These are phyloP conservation scores for Hanleya hanleyi DNA, from an alignment of 2,888 invertebrate species.

Conservation along the genomic window DNA sequence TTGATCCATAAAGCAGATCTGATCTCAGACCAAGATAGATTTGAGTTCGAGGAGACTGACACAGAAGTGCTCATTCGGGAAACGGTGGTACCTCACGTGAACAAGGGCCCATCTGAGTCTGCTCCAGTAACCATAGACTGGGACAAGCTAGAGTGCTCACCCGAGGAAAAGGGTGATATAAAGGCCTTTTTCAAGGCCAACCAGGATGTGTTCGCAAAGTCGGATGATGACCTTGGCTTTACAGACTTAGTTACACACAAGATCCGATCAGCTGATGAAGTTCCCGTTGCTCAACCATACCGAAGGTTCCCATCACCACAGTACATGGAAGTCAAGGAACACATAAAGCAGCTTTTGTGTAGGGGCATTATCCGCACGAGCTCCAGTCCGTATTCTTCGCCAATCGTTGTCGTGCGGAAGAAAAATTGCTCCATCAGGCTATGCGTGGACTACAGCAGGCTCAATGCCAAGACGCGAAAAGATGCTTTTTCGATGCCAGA, in stretches of 20 bases:
- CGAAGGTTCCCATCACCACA: too few species aligned
- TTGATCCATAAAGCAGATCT: too few species aligned
- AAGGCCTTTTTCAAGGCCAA: constrained; percentile 6
- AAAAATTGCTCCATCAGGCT: constrained; percentile 31
- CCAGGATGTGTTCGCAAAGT: constrained; percentile 8
- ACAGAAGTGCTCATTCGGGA: too few species aligned
- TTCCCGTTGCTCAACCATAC: constrained; percentile 12
- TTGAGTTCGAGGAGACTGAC: too few species aligned
- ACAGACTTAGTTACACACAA: neutral
- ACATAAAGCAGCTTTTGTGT: constrained; percentile 22
- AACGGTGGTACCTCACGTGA: too few species aligned
- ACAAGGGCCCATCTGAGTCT: too few species aligned
- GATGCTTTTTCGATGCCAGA: constrained; percentile 19
- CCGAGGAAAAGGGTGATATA: too few species aligned
- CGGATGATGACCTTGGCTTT: constrained; percentile 9
- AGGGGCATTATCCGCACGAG: constrained; percentile 33
- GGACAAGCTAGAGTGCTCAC: too few species aligned
- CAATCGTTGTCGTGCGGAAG: constrained; percentile 37
- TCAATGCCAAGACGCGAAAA: constrained; percentile 32
- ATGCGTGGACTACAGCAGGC: constrained; percentile 32
- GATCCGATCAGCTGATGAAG: neutral
- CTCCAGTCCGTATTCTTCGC: constrained; percentile 35
- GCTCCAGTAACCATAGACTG: too few species aligned
- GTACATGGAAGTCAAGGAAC: constrained; percentile 22
- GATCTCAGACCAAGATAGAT: too few species aligned